phyloP scores from a whole-genome alignment of 2,797 vertebrate genomes.

The Synaphobranchus kaupii region DNA sequence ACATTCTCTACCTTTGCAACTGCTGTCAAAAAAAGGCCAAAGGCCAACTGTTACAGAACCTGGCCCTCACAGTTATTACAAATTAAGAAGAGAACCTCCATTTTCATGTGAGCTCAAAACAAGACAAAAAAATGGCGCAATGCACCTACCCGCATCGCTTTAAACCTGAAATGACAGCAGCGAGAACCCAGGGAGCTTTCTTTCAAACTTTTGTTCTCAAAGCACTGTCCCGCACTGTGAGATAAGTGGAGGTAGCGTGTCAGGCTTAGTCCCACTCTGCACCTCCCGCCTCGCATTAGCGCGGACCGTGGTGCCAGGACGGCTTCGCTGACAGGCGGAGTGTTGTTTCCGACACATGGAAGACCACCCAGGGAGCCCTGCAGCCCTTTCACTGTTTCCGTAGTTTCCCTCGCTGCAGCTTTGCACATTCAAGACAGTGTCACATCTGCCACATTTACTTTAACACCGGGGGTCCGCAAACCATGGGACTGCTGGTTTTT shows the following conservation, averaged over 20 bases:
- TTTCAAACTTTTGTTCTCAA: constrained; percentile 20
- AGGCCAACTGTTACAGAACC: background rate
- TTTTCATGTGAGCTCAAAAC: constrained; percentile 8
- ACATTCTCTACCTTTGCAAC: background rate
- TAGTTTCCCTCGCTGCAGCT: background rate
- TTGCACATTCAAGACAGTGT: background rate
- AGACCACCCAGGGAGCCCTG: constrained; percentile 38
- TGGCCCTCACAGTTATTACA: background rate
- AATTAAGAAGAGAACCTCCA: constrained; percentile 7
- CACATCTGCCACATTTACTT: background rate
- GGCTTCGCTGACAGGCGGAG: constrained; percentile 74
- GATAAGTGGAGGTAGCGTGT: constrained; percentile 23
- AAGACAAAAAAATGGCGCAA: background rate
- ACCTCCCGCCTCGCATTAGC: background rate
- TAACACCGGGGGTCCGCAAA: constrained; percentile 42
- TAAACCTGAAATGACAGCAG: constrained; percentile 19
- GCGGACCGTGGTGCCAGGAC: constrained; percentile 55
- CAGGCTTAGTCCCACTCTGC: constrained; percentile 19
- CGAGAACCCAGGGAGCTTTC: background rate
- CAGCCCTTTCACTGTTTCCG: constrained; percentile 8
- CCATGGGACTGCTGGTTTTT: background rate
- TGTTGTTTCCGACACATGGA: constrained; percentile 50
- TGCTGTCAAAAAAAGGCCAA: background rate
- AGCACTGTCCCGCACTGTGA: constrained; percentile 9
- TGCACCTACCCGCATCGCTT: background rate